Percentiles rank a stretch among this genome's conserved stretches.
Evolutionary conservation across 2,888 invertebrate species (phyloP).

Genomic region (Corbicula japonica): DNA sequence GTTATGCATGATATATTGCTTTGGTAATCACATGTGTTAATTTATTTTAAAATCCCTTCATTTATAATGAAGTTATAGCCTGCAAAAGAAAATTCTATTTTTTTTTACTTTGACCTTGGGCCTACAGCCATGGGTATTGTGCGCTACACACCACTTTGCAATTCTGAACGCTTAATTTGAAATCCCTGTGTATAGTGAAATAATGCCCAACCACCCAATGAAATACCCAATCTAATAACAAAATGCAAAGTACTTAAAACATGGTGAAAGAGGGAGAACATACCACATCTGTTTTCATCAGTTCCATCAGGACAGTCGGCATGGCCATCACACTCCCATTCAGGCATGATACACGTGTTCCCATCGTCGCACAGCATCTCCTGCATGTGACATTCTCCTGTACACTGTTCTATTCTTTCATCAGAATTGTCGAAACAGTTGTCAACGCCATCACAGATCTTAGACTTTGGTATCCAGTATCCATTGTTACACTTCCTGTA

Average conservation of each 20-base stretch:
- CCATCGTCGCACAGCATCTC: constrained; percentile 51
- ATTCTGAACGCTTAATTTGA: too few relatives aligned
- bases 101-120: too few relatives aligned
- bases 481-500: constrained; percentile 72
- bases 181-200: too few relatives aligned
- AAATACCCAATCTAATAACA: too few relatives aligned
- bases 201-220: too few relatives aligned
- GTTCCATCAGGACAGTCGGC: constrained; percentile 73
- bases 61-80: too few relatives aligned
- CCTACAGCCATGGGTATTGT: too few relatives aligned
- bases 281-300: constrained; percentile 78
- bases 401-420: constrained; percentile 69
- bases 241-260: neutral
- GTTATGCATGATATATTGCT: too few relatives aligned
- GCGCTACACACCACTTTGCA: too few relatives aligned
- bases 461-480: constrained; percentile 49
- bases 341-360: constrained; percentile 62
- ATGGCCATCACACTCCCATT: constrained; percentile 78
- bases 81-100: too few relatives aligned
- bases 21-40: too few relatives aligned
- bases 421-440: constrained; percentile 77
- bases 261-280: constrained; percentile 20
- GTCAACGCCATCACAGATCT: constrained; percentile 75
- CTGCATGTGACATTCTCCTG: constrained; percentile 44
- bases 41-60: too few relatives aligned